These are phyloP conservation scores for Mus spicilegus DNA, from an alignment of 2,113 vertebrate genomes.

Conservation along the genomic window DNA sequence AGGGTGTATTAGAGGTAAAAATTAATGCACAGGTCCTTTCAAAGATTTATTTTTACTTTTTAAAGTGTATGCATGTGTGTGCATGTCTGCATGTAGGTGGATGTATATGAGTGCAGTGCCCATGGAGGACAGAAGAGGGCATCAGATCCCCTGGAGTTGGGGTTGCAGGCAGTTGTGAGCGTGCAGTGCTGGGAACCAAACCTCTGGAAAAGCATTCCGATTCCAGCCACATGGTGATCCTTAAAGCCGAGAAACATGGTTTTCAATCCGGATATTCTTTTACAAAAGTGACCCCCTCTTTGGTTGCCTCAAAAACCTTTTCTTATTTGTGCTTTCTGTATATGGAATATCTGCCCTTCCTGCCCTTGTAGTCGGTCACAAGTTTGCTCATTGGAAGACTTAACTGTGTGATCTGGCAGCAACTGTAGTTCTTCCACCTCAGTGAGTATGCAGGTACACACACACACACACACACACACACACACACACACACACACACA, in stretches of 20 bases:
- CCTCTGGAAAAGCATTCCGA: neutral
- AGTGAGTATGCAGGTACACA: neutral
- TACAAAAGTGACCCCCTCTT: slow-evolving; percentile 34
- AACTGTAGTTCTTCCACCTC: slow-evolving; percentile 45
- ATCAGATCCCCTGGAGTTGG: neutral
- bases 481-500: neutral
- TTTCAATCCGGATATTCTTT: neutral
- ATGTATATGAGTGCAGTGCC: neutral
- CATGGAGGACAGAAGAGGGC: neutral
- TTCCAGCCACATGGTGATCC: neutral
- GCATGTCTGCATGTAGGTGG: neutral
- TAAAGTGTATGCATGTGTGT: neutral
- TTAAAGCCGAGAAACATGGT: slow-evolving; percentile 41
- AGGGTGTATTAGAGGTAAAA: neutral
- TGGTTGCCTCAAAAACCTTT: slow-evolving; percentile 56
- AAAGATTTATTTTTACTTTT: neutral
- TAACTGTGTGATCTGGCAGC: slow-evolving; percentile 77
- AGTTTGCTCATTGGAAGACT: slow-evolving; percentile 39
- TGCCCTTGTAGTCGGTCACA: slow-evolving; percentile 10
- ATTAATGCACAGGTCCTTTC: slow-evolving; percentile 4
- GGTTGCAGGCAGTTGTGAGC: neutral
- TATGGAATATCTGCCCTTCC: slow-evolving; percentile 53
- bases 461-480: neutral
- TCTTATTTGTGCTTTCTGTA: slow-evolving; percentile 20
- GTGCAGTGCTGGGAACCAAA: neutral